These are phyloP conservation scores for Thecocarcelia acutangulata DNA, from an alignment of 2,888 invertebrate species.

Conservation along the genomic window DNA sequence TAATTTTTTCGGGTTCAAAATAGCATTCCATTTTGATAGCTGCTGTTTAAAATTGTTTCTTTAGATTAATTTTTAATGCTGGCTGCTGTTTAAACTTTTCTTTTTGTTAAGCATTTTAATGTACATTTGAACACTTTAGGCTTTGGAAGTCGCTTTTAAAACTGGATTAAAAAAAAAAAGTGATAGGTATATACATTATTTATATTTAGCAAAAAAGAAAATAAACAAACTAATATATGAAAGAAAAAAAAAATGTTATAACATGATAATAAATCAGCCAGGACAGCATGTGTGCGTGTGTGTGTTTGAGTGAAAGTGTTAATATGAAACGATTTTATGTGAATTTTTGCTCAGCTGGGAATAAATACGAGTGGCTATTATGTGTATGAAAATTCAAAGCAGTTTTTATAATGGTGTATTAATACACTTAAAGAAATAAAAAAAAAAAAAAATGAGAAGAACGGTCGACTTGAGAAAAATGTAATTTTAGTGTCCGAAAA, in stretches of 20 bases:
- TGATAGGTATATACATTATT: slow-evolving; percentile 2
- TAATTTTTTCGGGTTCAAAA: slow-evolving; percentile 67
- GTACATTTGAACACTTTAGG: slow-evolving; percentile 66
- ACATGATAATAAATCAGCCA: slow-evolving; percentile 37
- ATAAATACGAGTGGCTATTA: background rate
- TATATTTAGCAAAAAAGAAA: slow-evolving; percentile 7
- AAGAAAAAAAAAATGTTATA: slow-evolving; percentile 9
- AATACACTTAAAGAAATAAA: too few relatives aligned
- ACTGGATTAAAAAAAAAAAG: slow-evolving; percentile 41
- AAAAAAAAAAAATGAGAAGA: too few relatives aligned
- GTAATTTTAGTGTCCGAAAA: too few relatives aligned
- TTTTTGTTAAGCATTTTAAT: slow-evolving; percentile 44
- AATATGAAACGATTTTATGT: slow-evolving; percentile 20
- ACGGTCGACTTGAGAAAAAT: too few relatives aligned
- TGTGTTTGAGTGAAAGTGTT: slow-evolving; percentile 13
- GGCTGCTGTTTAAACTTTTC: slow-evolving; percentile 29
- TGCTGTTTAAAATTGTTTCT: slow-evolving; percentile 46
- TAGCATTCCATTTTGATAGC: slow-evolving; percentile 65
- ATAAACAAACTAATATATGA: slow-evolving; percentile 1
- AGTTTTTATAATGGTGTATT: too few relatives aligned
- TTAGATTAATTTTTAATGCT: slow-evolving; percentile 23
- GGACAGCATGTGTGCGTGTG: slow-evolving; percentile 17
- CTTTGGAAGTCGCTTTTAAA: slow-evolving; percentile 50
- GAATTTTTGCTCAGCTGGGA: slow-evolving; percentile 38
- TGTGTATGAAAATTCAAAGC: background rate